Percentiles rank a stretch among this genome's conserved stretches.
These are phyloP conservation scores for Bedellia somnulentella DNA, from an alignment of 2,888 invertebrate genomes.

Conservation along the genomic window DNA sequence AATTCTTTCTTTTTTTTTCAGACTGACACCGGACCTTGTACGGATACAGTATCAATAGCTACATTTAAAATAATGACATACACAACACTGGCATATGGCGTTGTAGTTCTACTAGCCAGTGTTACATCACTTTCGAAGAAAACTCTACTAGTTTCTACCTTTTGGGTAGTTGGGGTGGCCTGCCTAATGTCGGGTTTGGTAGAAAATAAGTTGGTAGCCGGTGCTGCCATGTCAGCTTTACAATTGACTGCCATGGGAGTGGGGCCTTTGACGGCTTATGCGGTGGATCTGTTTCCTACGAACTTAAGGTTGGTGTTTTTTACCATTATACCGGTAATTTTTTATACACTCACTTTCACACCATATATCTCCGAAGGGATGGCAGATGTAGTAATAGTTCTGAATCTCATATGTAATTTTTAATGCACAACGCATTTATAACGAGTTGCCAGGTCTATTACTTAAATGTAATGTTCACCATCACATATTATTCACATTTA, in stretches of 20 bases:
- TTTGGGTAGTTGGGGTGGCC: slow-evolving; percentile 21
- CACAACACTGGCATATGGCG: slow-evolving; percentile 32
- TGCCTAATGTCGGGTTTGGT: slow-evolving; percentile 27
- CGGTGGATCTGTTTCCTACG: slow-evolving; percentile 42
- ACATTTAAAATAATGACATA: slow-evolving; percentile 36
- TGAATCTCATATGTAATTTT: no score
- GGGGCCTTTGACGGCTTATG: slow-evolving; percentile 41
- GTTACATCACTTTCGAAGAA: slow-evolving; percentile 33
- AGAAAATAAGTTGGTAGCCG: slow-evolving; percentile 30
- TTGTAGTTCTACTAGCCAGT: slow-evolving; percentile 25
- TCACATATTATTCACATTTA: no score
- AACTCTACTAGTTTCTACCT: slow-evolving; percentile 29
- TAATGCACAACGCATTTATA: no score
- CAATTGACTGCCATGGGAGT: slow-evolving; percentile 39
- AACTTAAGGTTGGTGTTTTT: slow-evolving; percentile 26
- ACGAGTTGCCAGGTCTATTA: no score
- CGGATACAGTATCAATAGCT: slow-evolving; percentile 29
- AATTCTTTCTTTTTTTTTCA: slow-evolving; percentile 11
- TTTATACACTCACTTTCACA: no score
- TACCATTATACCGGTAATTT: no score
- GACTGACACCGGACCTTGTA: slow-evolving; percentile 20
- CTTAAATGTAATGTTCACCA: no score
- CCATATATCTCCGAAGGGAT: no score
- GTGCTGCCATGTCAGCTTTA: slow-evolving; percentile 34
- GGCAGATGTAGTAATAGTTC: no score